These are phyloP conservation scores for Macroglossus sobrinus DNA, from an alignment of 2,113 vertebrate species.

Conservation along the genomic window DNA sequence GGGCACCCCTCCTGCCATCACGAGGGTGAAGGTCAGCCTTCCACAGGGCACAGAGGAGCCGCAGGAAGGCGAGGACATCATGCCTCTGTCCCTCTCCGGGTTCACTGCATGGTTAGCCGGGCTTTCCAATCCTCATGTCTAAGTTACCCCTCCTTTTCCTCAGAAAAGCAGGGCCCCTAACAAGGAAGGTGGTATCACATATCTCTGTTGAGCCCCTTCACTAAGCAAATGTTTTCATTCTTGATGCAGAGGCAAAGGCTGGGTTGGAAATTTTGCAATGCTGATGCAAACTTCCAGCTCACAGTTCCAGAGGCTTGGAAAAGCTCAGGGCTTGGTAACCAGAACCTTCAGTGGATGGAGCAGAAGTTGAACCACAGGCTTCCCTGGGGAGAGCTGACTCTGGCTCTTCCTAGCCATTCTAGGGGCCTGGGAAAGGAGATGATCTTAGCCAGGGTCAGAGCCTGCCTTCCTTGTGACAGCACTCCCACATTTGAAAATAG, in stretches of 20 bases:
- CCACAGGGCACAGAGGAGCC: rapidly evolving
- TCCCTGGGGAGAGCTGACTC: conserved; percentile 9
- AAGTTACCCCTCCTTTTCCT: not conserved
- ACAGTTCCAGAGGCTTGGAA: conserved; percentile 14
- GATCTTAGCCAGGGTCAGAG: conserved; percentile 41
- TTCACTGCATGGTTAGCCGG: not conserved
- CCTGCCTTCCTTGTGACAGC: not conserved
- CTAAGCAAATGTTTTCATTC: conserved; percentile 16
- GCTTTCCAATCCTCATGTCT: not conserved
- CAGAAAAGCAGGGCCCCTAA: not conserved
- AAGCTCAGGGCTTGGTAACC: conserved; percentile 50
- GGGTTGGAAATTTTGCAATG: conserved; percentile 48
- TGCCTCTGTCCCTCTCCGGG: not conserved
- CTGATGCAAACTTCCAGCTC: not conserved
- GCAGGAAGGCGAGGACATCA: not conserved
- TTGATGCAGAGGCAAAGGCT: conserved; percentile 9
- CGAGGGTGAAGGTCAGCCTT: not conserved
- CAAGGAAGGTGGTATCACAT: not conserved
- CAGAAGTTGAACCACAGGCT: not conserved
- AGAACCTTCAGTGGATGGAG: not conserved
- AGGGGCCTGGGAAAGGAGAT: conserved; percentile 41
- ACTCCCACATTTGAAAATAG: not conserved
- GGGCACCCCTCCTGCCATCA: not conserved
- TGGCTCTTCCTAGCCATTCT: conserved; percentile 21
- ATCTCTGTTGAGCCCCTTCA: conserved; percentile 10